Conservation (phyloP, 2,888 invertebrate genomes). For the Lymantria dispar region DNA sequence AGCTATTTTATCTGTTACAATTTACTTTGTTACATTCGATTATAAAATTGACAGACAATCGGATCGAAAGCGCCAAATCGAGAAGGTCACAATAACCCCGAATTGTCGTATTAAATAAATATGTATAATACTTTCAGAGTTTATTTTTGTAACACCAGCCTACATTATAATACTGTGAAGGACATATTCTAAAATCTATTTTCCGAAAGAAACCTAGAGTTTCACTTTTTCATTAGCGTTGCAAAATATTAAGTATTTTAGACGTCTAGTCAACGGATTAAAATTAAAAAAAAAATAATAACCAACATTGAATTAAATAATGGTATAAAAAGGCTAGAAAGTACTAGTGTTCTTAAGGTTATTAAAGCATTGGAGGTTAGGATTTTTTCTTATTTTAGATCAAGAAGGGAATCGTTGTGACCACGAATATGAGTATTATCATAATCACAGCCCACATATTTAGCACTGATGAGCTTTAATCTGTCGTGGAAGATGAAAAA, state of each 20-base stretch:
- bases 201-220: constrained; percentile 20
- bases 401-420: too few species aligned
- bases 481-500: too few species aligned
- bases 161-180: constrained; percentile 21
- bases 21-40: constrained; percentile 48
- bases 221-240: constrained; percentile 19
- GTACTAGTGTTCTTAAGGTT: background rate
- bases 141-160: constrained; percentile 21
- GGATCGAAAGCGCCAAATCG: constrained; percentile 36
- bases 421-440: too few species aligned
- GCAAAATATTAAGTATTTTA: constrained; percentile 15
- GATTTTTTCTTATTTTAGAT: background rate
- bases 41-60: constrained; percentile 53
- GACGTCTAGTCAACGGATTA: constrained; percentile 5
- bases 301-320: background rate
- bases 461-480: too few species aligned
- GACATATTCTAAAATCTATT: constrained; percentile 19
- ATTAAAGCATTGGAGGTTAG: background rate
- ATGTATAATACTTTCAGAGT: constrained; percentile 9
- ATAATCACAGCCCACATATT: too few species aligned
- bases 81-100: constrained; percentile 40
- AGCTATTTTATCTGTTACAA: constrained; percentile 37
- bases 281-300: background rate
- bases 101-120: constrained; percentile 24
- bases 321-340: background rate